Evolutionary conservation across 2,888 invertebrate genomes (phyloP).

Genomic region (Digitonthophagus gazella): DNA sequence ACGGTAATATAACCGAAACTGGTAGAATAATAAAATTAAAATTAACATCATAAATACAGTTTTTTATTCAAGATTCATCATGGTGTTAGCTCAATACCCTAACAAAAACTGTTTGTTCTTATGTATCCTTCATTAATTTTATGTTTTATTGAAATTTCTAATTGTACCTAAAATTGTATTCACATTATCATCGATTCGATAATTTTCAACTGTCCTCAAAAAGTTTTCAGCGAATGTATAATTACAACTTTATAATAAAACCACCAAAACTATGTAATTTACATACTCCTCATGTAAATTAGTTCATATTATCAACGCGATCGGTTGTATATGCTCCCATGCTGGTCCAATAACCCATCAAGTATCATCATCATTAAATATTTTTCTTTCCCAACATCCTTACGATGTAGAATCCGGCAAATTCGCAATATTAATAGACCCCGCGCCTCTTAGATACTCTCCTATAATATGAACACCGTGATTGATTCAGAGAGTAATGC

Average conservation of each 20-base stretch:
- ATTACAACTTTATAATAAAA: background rate
- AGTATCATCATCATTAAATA: background rate
- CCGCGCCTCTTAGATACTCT: background rate
- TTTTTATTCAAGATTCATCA: too few relatives aligned
- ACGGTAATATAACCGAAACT: too few relatives aligned
- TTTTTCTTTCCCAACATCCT: background rate
- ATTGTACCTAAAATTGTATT: too few relatives aligned
- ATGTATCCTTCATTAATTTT: too few relatives aligned
- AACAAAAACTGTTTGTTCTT: too few relatives aligned
- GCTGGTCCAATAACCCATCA: background rate
- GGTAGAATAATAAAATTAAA: too few relatives aligned
- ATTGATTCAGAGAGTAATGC: slow-evolving; percentile 17
- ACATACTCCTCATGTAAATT: background rate
- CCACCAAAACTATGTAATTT: background rate
- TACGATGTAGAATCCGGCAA: background rate
- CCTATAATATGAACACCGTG: background rate
- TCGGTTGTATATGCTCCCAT: background rate
- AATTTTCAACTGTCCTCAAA: too few relatives aligned
- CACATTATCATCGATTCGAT: background rate
- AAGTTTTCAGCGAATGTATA: background rate
- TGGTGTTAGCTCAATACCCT: too few relatives aligned
- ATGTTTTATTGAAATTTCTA: too few relatives aligned
- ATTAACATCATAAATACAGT: too few relatives aligned
- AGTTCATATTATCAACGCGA: background rate
- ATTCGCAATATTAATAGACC: background rate